These are phyloP conservation scores for Hippocampus comes DNA, from an alignment of 2,113 vertebrate species.

Conservation along the genomic window DNA sequence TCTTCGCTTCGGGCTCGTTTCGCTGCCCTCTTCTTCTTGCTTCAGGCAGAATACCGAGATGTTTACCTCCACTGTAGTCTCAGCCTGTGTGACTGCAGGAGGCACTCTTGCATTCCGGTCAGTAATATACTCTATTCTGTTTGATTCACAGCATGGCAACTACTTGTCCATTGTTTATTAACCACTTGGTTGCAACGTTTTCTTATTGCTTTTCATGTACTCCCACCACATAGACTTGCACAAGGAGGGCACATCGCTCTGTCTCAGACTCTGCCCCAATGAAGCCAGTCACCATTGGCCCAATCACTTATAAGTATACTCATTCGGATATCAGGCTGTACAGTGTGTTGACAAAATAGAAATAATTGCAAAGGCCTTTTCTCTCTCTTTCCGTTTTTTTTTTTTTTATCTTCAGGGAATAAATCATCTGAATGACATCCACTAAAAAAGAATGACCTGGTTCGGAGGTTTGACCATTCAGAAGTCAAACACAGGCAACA, in stretches of 20 bases:
- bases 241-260: slow-evolving; percentile 31
- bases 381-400: not conserved
- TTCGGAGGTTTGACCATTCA: not conserved
- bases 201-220: not conserved
- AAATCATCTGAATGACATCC: slow-evolving; percentile 14
- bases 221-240: slow-evolving; percentile 21
- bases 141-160: not conserved
- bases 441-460: not conserved
- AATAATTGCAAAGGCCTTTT: not conserved
- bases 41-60: slow-evolving; percentile 11
- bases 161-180: not conserved
- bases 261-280: slow-evolving; percentile 19
- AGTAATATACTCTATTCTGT: slow-evolving; percentile 7
- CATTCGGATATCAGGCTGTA: too few relatives aligned
- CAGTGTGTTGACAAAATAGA: too few relatives aligned
- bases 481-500: not conserved
- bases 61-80: too few relatives aligned
- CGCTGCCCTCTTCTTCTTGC: slow-evolving; percentile 41
- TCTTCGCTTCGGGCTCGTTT: slow-evolving; percentile 49
- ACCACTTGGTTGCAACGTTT: not conserved
- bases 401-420: slow-evolving; percentile 24
- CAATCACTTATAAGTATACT: too few relatives aligned
- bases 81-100: too few relatives aligned
- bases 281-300: slow-evolving; percentile 10
- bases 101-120: slow-evolving; percentile 35